These are phyloP conservation scores for Lomographa bimaculata DNA, from an alignment of 2,888 invertebrate species.

Conservation along the genomic window DNA sequence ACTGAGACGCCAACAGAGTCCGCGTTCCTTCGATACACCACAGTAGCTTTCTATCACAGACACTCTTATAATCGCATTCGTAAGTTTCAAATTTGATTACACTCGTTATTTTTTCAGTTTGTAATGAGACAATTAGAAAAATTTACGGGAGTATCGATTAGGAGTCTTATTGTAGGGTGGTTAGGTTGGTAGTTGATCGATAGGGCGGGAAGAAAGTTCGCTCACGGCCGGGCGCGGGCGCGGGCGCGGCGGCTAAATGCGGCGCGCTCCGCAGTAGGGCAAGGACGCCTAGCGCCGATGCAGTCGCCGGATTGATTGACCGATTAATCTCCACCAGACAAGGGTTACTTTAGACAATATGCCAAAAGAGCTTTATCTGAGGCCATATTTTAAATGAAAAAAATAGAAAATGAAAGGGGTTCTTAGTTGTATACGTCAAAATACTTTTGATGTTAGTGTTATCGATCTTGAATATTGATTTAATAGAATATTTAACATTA, in stretches of 20 bases:
- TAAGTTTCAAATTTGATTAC: conserved; percentile 49
- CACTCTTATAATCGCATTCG: conserved; percentile 37
- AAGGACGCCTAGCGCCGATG: conserved; percentile 77
- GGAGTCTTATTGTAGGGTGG: conserved; percentile 42
- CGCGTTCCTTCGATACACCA: conserved; percentile 57
- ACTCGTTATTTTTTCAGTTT: conserved; percentile 47
- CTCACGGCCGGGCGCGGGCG: conserved; percentile 60
- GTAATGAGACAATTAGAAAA: conserved; percentile 40
- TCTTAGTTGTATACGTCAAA: too few species aligned
- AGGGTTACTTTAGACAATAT: conserved; percentile 30
- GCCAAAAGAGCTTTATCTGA: background rate
- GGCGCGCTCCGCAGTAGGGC: conserved; percentile 77
- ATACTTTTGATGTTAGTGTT: too few species aligned
- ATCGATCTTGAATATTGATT: too few species aligned
- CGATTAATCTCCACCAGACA: conserved; percentile 69
- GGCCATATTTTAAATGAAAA: conserved; percentile 4
- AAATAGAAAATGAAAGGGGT: too few species aligned
- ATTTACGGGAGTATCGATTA: conserved; percentile 32
- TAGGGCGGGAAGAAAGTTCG: conserved; percentile 61
- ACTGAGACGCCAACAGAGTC: conserved; percentile 57
- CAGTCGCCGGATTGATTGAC: conserved; percentile 73
- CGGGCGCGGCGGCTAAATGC: conserved; percentile 58
- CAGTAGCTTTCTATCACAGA: conserved; percentile 24
- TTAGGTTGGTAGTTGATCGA: conserved; percentile 60
- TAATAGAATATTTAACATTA: too few species aligned